phyloP scores from a whole-genome alignment of 2,113 vertebrate genomes.

The Vireo altiloquus region DNA sequence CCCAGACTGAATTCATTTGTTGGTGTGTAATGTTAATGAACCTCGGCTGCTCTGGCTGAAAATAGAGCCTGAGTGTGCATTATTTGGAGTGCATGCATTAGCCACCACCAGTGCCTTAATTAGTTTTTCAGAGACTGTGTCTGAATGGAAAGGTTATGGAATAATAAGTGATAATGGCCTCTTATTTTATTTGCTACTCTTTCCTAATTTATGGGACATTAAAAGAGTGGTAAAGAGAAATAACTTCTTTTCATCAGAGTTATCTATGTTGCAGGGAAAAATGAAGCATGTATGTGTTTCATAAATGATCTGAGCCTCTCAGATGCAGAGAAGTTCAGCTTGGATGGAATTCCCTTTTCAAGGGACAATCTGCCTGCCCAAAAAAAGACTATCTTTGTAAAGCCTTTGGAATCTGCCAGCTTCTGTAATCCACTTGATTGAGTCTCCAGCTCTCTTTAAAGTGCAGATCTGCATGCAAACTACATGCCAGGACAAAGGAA shows the following conservation, averaged over 20 bases:
- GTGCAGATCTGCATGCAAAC: neutral
- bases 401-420: neutral
- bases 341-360: neutral
- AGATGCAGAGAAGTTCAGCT: neutral
- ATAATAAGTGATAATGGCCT: conserved; percentile 15
- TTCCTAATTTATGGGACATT: neutral
- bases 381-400: neutral
- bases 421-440: conserved; percentile 11
- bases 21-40: conserved; percentile 37
- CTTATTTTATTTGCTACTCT: neutral
- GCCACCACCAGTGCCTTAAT: conserved; percentile 31
- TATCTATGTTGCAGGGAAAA: neutral
- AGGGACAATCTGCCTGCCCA: neutral
- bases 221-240: conserved; percentile 4
- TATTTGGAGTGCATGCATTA: conserved; percentile 44
- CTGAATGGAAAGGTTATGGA: conserved; percentile 33
- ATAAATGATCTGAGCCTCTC: neutral
- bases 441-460: neutral
- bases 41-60: neutral
- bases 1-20: conserved; percentile 46
- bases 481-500: neutral
- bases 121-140: neutral
- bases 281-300: neutral
- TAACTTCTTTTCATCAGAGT: neutral
- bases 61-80: conserved; percentile 22